These are phyloP conservation scores for Equus przewalskii DNA, from an alignment of 2,113 vertebrate genomes.

Conservation along the genomic window DNA sequence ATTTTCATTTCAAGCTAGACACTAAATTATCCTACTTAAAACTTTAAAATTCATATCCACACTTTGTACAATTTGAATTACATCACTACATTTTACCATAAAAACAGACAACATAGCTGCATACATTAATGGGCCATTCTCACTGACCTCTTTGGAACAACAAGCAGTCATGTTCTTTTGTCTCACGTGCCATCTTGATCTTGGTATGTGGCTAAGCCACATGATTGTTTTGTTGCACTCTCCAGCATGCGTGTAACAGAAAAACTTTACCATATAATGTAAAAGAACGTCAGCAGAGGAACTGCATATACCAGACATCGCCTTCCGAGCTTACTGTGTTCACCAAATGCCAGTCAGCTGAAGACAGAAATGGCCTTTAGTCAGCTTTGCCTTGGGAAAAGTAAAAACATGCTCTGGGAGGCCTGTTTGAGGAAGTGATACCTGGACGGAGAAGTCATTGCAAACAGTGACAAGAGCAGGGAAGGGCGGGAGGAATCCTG, in stretches of 20 bases:
- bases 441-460: slow-evolving; percentile 31
- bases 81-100: background rate
- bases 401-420: background rate
- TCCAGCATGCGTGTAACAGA: background rate
- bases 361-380: background rate
- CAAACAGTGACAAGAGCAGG: background rate
- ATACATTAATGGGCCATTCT: background rate
- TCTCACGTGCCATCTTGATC: background rate
- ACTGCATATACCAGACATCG: background rate
- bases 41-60: background rate
- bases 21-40: slow-evolving; percentile 1
- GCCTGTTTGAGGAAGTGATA: slow-evolving; percentile 34
- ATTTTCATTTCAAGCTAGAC: slow-evolving; percentile 20
- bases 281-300: background rate
- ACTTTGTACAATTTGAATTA: background rate
- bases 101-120: background rate
- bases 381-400: background rate
- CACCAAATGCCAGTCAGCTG: background rate
- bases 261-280: background rate
- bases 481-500: background rate
- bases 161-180: background rate
- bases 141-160: background rate
- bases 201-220: background rate
- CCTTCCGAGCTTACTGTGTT: background rate
- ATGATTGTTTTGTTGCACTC: background rate